A percentile compares a stretch with the other conserved stretches of the same genome.
phyloP scores from a whole-genome alignment of 2,797 vertebrate species.

The Sebastes cheni region DNA sequence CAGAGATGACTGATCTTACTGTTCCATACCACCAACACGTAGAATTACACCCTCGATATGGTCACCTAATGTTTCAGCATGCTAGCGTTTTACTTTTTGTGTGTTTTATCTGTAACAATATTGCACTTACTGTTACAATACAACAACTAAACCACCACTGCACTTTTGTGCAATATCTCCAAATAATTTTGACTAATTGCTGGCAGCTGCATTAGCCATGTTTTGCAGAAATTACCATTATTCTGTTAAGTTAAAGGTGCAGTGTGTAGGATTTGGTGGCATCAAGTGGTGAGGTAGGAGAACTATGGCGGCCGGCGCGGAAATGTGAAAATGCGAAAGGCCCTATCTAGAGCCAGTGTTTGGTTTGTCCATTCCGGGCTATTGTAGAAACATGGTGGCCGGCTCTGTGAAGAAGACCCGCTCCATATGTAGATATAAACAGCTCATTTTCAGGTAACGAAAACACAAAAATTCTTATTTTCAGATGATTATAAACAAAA shows the following conservation, averaged over 20 bases:
- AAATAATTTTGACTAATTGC: background rate
- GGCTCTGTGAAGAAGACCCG: too few relatives aligned
- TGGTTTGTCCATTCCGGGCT: too few relatives aligned
- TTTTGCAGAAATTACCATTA: background rate
- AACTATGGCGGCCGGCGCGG: fast-evolving
- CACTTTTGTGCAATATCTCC: background rate
- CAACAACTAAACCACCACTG: background rate
- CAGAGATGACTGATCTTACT: constrained; percentile 1
- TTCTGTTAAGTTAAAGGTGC: background rate
- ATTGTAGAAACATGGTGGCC: too few relatives aligned
- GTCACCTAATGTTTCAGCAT: background rate
- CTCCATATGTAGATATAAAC: too few relatives aligned
- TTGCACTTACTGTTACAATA: background rate
- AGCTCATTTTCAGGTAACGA: too few relatives aligned
- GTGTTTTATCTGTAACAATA: background rate
- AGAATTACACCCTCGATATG: background rate
- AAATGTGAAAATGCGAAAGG: too few relatives aligned
- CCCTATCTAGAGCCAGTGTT: too few relatives aligned
- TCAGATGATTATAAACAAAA: too few relatives aligned
- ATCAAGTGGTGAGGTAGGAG: too few relatives aligned
- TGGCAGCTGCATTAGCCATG: background rate
- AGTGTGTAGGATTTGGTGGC: too few relatives aligned
- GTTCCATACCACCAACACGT: background rate
- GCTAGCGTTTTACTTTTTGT: background rate
- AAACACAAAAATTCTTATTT: too few relatives aligned